Percentiles rank a stretch among this genome's conserved stretches.
These are phyloP conservation scores for Platorchestia sp. DNA, from an alignment of 1,140 invertebrate genomes.

Conservation along the genomic window DNA sequence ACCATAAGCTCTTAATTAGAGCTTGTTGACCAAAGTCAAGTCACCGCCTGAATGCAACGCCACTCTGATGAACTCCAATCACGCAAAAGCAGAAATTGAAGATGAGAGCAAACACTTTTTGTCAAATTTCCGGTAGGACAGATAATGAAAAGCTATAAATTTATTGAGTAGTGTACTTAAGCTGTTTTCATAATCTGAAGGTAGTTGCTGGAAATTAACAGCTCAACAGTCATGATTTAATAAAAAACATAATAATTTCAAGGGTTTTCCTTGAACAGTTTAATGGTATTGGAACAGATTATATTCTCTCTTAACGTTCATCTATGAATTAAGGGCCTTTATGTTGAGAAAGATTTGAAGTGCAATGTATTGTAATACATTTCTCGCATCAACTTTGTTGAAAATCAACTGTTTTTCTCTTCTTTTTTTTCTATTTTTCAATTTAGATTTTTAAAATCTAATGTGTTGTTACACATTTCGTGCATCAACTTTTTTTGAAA, in stretches of 20 bases:
- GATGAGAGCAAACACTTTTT: neutral
- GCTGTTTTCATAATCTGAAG: neutral
- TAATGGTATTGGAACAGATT: neutral
- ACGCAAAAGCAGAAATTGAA: neutral
- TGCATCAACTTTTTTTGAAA: no score
- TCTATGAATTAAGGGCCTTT: no score
- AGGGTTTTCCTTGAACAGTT: neutral
- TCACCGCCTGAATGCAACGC: neutral
- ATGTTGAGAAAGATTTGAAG: no score
- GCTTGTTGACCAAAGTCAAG: neutral
- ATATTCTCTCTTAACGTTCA: neutral
- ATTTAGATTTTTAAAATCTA: no score
- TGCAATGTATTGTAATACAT: no score
- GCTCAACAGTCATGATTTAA: no score
- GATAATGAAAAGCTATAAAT: neutral
- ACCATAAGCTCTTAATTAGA: neutral
- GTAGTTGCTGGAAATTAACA: neutral
- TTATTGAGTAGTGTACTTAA: neutral
- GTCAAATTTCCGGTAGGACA: neutral
- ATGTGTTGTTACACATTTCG: no score
- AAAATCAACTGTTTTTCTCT: no score
- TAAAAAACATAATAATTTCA: no score
- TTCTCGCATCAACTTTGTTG: no score
- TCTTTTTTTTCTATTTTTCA: no score
- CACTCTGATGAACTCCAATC: neutral